Conservation (phyloP, 2,888 invertebrate species). For the Fragum sueziense region DNA sequence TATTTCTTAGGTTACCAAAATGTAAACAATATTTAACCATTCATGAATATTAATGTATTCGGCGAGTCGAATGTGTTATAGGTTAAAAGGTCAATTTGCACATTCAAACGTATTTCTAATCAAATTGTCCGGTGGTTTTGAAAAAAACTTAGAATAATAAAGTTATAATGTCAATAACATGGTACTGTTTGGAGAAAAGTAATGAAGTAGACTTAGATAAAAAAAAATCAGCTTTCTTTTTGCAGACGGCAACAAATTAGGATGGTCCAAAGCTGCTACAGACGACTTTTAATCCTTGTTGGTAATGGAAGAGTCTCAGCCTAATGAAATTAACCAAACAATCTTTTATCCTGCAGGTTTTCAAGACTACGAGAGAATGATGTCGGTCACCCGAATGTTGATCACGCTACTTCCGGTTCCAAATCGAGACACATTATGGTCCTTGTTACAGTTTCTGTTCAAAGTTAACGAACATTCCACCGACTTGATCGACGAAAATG, state of each 20-base stretch:
- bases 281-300: no score
- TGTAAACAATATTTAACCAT: neutral
- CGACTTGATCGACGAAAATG: slow-evolving; percentile 85
- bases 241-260: no score
- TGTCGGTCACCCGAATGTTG: slow-evolving; percentile 89
- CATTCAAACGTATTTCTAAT: no score
- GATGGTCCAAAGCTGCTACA: no score
- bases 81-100: neutral
- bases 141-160: no score
- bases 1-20: neutral
- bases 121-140: no score
- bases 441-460: slow-evolving; percentile 91
- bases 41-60: neutral
- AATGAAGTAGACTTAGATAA: no score
- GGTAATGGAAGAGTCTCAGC: no score
- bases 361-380: slow-evolving; percentile 33
- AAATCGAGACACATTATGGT: slow-evolving; percentile 94
- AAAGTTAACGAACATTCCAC: slow-evolving; percentile 89
- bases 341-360: slow-evolving; percentile 33
- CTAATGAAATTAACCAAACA: no score
- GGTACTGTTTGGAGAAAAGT: no score
- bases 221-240: no score
- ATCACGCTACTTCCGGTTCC: slow-evolving; percentile 92
- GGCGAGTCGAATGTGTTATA: neutral
- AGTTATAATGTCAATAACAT: no score